phyloP scores from a whole-genome alignment of 1,140 invertebrate species.

The Phenacoccus solenopsis region DNA sequence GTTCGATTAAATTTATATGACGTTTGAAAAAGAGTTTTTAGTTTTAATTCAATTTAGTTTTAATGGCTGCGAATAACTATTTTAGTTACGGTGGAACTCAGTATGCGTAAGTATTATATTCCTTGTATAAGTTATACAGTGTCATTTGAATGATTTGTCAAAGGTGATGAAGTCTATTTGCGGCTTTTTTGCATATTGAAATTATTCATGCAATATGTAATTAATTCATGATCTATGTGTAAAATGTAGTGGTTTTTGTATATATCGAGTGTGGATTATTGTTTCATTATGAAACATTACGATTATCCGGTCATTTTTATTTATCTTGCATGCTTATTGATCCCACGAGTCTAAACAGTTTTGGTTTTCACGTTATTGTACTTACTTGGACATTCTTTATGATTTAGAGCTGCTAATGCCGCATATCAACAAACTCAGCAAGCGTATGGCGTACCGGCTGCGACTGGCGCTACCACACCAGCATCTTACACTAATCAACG shows the following conservation, averaged over 20 bases:
- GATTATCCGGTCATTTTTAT: too few relatives aligned
- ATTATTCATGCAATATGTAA: too few relatives aligned
- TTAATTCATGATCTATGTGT: too few relatives aligned
- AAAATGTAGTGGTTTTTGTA: too few relatives aligned
- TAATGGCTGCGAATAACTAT: constrained; percentile 13
- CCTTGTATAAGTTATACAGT: background rate
- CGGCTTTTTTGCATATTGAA: background rate
- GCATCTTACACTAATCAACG: constrained; percentile 9
- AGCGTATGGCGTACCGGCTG: background rate
- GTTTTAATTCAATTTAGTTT: background rate
- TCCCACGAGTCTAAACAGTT: too few relatives aligned
- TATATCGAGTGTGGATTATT: too few relatives aligned
- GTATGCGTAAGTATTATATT: constrained; percentile 8
- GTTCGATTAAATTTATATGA: background rate
- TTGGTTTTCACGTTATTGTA: background rate
- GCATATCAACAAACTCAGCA: constrained; percentile 12
- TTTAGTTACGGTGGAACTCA: constrained; percentile 9
- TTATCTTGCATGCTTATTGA: background rate
- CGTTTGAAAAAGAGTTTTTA: background rate
- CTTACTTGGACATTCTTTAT: background rate
- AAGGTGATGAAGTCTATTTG: background rate
- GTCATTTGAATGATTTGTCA: too few relatives aligned
- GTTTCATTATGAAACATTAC: too few relatives aligned
- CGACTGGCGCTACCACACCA: constrained; percentile 5
- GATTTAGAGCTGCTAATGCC: background rate